Conservation (phyloP, 2,888 invertebrate species). For the Conops quadrifasciatus region DNA sequence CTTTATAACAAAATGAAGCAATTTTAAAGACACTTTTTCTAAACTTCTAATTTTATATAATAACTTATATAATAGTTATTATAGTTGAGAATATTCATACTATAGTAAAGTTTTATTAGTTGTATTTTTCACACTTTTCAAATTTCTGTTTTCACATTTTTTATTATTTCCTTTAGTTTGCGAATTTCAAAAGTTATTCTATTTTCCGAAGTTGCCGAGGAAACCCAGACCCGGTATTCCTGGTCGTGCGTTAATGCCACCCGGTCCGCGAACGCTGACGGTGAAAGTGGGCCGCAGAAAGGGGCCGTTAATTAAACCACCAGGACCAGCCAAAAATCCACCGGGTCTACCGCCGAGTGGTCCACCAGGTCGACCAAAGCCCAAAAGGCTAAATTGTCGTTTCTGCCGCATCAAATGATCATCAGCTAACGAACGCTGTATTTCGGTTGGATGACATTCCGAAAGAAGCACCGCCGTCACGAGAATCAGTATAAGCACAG, state of each 20-base stretch:
- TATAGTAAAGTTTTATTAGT: no score
- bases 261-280: conserved; percentile 1
- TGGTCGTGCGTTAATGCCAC: conserved; percentile 7
- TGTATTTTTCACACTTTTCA: no score
- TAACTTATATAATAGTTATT: no score
- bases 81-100: no score
- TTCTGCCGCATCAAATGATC: conserved; percentile 8
- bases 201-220: background rate
- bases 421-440: background rate
- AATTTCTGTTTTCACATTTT: background rate
- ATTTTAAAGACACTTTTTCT: no score
- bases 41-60: no score
- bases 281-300: conserved; percentile 26
- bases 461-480: background rate
- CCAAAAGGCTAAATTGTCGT: conserved; percentile 20
- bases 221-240: conserved; percentile 10
- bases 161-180: background rate
- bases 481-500: background rate
- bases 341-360: background rate
- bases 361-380: conserved; percentile 8
- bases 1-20: background rate
- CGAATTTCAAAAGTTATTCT: background rate
- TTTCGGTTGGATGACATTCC: background rate
- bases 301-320: conserved; percentile 18
- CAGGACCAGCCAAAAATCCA: background rate